A percentile compares a stretch with the other conserved stretches of the same genome.
These are phyloP conservation scores for Cyphomyrus plagiostoma DNA, from an alignment of 2,113 vertebrate genomes.

Conservation along the genomic window DNA sequence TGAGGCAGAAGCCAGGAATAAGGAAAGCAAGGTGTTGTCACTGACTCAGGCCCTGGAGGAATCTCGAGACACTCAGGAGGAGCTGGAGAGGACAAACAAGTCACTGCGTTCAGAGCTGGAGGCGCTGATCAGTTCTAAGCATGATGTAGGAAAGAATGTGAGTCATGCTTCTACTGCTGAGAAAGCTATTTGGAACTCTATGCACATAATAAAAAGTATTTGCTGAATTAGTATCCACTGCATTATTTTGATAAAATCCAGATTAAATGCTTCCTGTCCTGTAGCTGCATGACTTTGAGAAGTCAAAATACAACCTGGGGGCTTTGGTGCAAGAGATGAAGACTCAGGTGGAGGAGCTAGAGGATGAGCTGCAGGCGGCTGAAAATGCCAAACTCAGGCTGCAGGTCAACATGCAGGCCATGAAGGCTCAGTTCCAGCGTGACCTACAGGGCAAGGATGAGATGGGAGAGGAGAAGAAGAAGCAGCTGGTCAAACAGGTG, in stretches of 20 bases:
- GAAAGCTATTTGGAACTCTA: slow-evolving; percentile 30
- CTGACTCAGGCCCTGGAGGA: slow-evolving; percentile 80
- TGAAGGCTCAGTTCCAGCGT: slow-evolving; percentile 93
- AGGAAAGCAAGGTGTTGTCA: slow-evolving; percentile 63
- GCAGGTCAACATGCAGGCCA: slow-evolving; percentile 99
- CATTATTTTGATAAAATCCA: not conserved
- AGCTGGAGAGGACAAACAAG: slow-evolving; percentile 77
- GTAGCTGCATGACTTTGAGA: slow-evolving; percentile 90
- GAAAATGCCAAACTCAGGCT: slow-evolving; percentile 92
- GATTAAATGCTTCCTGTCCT: not conserved
- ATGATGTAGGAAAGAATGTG: slow-evolving; percentile 85
- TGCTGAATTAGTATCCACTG: not conserved
- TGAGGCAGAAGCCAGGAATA: slow-evolving; percentile 72
- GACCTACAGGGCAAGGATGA: slow-evolving; percentile 82
- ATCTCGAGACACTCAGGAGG: slow-evolving; percentile 70
- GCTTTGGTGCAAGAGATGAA: slow-evolving; percentile 86
- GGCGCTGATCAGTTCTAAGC: slow-evolving; percentile 48
- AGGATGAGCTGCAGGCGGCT: slow-evolving; percentile 93
- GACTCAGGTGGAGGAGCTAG: slow-evolving; percentile 86
- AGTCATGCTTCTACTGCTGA: slow-evolving; percentile 28
- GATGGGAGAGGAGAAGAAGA: slow-evolving; percentile 80
- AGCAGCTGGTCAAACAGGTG: slow-evolving; percentile 86
- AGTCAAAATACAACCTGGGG: slow-evolving; percentile 82
- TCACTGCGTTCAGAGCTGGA: slow-evolving; percentile 82
- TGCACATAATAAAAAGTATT: not conserved